These are phyloP conservation scores for Magallana gigas DNA, from an alignment of 1,140 invertebrate genomes.

Conservation along the genomic window DNA sequence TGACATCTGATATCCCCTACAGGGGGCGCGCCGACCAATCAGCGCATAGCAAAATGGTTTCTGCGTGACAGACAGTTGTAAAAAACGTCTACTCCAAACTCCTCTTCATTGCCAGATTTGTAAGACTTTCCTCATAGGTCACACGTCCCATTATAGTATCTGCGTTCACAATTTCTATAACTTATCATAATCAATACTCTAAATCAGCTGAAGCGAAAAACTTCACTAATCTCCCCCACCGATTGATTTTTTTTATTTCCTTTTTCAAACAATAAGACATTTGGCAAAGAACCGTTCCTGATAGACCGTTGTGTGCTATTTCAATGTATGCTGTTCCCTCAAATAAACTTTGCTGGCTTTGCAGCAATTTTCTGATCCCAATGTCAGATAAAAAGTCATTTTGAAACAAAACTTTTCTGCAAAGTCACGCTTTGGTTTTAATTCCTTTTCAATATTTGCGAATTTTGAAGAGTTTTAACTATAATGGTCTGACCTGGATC, in stretches of 20 bases:
- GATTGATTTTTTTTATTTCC: slow-evolving; percentile 24
- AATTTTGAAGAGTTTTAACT: not conserved
- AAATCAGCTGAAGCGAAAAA: slow-evolving; percentile 20
- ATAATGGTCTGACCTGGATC: not conserved
- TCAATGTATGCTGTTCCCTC: not conserved
- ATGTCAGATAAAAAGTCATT: slow-evolving; percentile 28
- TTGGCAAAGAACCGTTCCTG: not conserved
- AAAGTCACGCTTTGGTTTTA: slow-evolving; percentile 23
- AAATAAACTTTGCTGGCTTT: not conserved
- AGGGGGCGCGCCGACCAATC: not conserved
- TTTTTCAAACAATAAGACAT: slow-evolving; percentile 23
- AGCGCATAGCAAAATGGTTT: not conserved
- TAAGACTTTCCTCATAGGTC: not conserved
- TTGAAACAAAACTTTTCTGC: slow-evolving; percentile 32
- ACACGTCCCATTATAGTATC: not conserved
- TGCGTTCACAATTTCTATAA: not conserved
- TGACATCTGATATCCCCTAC: slow-evolving; percentile 23
- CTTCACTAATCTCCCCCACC: not conserved
- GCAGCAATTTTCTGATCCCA: not conserved
- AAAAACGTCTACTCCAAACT: not conserved
- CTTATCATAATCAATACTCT: slow-evolving; percentile 16
- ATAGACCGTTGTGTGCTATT: not conserved
- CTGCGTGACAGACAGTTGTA: slow-evolving; percentile 25
- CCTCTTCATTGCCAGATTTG: slow-evolving; percentile 28
- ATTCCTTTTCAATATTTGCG: not conserved